These are phyloP conservation scores for Actinernus sp. DNA, from an alignment of 92 coral and sea anemone genomes.

Conservation along the genomic window DNA sequence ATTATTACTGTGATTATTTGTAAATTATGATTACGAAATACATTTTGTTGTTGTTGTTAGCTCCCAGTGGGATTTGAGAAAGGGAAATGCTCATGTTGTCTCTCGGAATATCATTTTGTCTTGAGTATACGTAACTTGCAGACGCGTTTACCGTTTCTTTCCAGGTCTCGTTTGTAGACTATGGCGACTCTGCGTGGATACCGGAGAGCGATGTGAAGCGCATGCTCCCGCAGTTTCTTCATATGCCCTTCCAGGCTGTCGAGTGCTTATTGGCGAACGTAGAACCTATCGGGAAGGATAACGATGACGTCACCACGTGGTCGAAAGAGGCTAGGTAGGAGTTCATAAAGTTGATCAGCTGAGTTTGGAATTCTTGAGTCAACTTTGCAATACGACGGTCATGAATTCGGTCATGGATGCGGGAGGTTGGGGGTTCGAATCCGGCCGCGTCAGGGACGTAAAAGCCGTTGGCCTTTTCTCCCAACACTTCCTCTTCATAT, in stretches of 20 bases:
- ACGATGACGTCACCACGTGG: conserved; percentile 42
- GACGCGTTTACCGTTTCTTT: background rate
- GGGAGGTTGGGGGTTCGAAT: too few species aligned
- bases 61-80: too few species aligned
- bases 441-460: too few species aligned
- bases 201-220: conserved; percentile 75
- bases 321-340: conserved; percentile 65
- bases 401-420: too few species aligned
- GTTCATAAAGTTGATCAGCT: too few species aligned
- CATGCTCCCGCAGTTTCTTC: conserved; percentile 98
- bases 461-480: too few species aligned
- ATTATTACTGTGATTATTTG: too few species aligned
- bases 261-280: conserved; percentile 95
- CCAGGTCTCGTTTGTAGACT: conserved; percentile 91
- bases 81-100: background rate
- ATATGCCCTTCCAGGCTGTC: conserved; percentile 94
- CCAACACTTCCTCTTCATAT: too few species aligned
- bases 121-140: background rate
- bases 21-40: too few species aligned
- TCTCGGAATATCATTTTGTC: background rate
- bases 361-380: too few species aligned
- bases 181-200: conserved; percentile 91
- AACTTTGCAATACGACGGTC: too few species aligned
- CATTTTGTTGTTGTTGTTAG: too few species aligned
- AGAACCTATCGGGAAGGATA: conserved; percentile 59